Conservation (phyloP, 2,888 invertebrate genomes). For the Pemphredon lugubris region DNA sequence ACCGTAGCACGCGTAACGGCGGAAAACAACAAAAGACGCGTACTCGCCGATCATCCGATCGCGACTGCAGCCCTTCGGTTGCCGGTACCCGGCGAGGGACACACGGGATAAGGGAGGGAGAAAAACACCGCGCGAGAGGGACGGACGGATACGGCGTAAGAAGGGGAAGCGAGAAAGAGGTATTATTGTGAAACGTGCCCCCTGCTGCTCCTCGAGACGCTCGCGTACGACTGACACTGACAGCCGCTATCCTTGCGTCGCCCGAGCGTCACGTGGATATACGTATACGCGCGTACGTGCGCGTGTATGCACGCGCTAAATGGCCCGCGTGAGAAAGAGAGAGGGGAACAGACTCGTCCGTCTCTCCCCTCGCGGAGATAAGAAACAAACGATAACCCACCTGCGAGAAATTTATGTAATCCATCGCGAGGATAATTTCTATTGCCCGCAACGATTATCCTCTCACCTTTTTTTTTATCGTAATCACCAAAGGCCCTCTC, state of each 20-base stretch:
- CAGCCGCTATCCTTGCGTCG: slow-evolving; percentile 8
- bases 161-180: slow-evolving; percentile 34
- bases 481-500: neutral
- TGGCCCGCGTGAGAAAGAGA: neutral
- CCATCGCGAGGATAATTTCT: no score
- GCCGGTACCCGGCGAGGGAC: slow-evolving; percentile 32
- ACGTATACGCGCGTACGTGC: no score
- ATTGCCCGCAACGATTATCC: no score
- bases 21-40: slow-evolving; percentile 37
- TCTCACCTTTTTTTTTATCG: no score
- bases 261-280: no score
- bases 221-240: slow-evolving; percentile 23
- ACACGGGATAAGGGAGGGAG: neutral
- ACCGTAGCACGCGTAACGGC: slow-evolving; percentile 6
- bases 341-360: neutral
- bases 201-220: slow-evolving; percentile 40
- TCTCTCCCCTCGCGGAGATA: neutral
- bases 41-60: slow-evolving; percentile 69
- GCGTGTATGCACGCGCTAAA: neutral
- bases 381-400: neutral
- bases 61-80: slow-evolving; percentile 61
- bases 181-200: slow-evolving; percentile 40
- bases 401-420: no score
- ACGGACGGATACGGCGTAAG: slow-evolving; percentile 14
- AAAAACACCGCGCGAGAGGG: slow-evolving; percentile 14